Percentiles rank a stretch among this genome's conserved stretches.
Evolutionary conservation across 2,888 invertebrate genomes (phyloP).

Genomic region (Drosophila pegasa): DNA sequence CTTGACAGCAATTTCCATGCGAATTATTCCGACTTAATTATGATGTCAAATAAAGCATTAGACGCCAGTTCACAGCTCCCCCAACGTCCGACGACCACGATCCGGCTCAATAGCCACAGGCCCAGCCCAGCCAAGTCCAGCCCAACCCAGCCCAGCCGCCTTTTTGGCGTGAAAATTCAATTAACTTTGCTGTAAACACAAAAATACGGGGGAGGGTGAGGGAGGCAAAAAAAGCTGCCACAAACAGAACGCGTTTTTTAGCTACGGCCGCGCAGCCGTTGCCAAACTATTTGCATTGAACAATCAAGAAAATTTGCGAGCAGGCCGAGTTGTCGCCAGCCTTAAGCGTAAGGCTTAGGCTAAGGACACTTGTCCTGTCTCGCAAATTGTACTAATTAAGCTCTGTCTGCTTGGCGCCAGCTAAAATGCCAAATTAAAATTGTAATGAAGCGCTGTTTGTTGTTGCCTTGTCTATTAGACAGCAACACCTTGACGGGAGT

Average conservation of each 20-base stretch:
- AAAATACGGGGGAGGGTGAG: too few relatives aligned
- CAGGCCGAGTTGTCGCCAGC: slow-evolving; percentile 40
- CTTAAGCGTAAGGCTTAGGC: slow-evolving; percentile 19
- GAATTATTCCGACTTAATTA: slow-evolving; percentile 73
- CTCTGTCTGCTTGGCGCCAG: slow-evolving; percentile 39
- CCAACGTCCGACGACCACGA: neutral
- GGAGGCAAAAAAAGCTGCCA: slow-evolving; percentile 8
- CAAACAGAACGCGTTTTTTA: slow-evolving; percentile 9
- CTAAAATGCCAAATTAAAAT: slow-evolving; percentile 74
- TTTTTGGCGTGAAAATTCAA: slow-evolving; percentile 71
- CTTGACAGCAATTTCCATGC: slow-evolving; percentile 71
- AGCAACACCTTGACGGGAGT: slow-evolving; percentile 7
- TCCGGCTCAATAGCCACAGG: slow-evolving; percentile 28
- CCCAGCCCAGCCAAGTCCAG: slow-evolving; percentile 25
- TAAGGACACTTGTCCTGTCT: slow-evolving; percentile 65
- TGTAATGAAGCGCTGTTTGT: slow-evolving; percentile 65
- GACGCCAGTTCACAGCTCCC: slow-evolving; percentile 12
- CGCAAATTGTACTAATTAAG: slow-evolving; percentile 77
- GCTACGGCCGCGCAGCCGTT: slow-evolving; percentile 1
- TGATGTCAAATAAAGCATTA: slow-evolving; percentile 71
- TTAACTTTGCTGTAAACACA: slow-evolving; percentile 64
- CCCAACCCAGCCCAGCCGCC: too few relatives aligned
- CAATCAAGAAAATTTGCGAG: slow-evolving; percentile 42
- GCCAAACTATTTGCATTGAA: slow-evolving; percentile 55
- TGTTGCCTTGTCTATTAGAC: slow-evolving; percentile 23